A percentile compares a stretch with the other conserved stretches of the same genome.
These are phyloP conservation scores for Platyura marginata DNA, from an alignment of 1,140 invertebrate species.

Conservation along the genomic window DNA sequence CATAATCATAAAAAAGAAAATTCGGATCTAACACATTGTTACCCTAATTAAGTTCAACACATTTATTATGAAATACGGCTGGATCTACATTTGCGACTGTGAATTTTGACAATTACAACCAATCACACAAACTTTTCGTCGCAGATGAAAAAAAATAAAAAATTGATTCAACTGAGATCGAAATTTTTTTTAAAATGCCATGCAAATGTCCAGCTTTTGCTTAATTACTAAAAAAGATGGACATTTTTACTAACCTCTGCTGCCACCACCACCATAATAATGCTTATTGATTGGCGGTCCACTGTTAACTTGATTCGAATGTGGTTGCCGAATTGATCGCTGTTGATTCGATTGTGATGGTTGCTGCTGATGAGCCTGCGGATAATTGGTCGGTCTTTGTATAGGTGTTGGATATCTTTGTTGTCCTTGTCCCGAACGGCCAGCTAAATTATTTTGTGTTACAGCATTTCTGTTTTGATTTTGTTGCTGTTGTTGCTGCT, in stretches of 20 bases:
- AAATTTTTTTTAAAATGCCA: slow-evolving; percentile 29
- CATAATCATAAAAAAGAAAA: too few species aligned
- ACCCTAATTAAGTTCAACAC: too few species aligned
- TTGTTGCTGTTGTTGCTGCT: slow-evolving; percentile 23
- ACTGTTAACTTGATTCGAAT: slow-evolving; percentile 5
- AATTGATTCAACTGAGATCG: slow-evolving; percentile 26
- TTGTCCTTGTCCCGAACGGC: slow-evolving; percentile 14
- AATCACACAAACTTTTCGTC: too few species aligned
- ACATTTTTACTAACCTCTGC: slow-evolving; percentile 16
- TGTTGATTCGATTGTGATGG: slow-evolving; percentile 19
- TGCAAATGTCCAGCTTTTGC: slow-evolving; percentile 22
- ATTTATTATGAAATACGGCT: too few species aligned
- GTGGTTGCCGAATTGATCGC: slow-evolving; percentile 13
- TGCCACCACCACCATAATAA: slow-evolving; percentile 16
- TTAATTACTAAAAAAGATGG: slow-evolving; percentile 14
- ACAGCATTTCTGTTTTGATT: slow-evolving; percentile 9
- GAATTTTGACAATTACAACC: too few species aligned
- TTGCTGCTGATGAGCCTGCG: slow-evolving; percentile 22
- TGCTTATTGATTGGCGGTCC: slow-evolving; percentile 17
- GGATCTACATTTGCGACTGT: too few species aligned
- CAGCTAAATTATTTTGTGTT: slow-evolving; percentile 10
- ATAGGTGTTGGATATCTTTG: slow-evolving; percentile 23
- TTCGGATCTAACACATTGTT: too few species aligned
- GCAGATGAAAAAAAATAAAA: slow-evolving; percentile 8
- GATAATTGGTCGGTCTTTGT: slow-evolving; percentile 27